Percentiles rank a stretch among this genome's conserved stretches.
These are phyloP conservation scores for Apodemia zela DNA, from an alignment of 2,888 invertebrate species.

Conservation along the genomic window DNA sequence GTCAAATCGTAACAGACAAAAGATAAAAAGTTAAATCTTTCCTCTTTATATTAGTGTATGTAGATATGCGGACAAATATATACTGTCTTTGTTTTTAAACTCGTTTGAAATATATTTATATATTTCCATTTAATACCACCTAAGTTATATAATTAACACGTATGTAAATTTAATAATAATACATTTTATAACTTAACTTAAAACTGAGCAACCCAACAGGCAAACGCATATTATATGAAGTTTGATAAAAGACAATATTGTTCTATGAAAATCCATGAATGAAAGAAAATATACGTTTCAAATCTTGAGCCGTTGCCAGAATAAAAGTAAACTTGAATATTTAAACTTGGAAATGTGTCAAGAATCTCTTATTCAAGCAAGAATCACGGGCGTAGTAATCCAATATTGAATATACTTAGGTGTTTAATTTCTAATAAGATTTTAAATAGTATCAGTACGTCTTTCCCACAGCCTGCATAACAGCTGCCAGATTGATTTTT, in stretches of 20 bases:
- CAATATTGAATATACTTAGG: neutral
- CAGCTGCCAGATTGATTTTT: neutral
- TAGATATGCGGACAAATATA: too few species aligned
- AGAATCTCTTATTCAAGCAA: constrained; percentile 23
- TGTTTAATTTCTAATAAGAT: neutral
- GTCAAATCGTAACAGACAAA: too few species aligned
- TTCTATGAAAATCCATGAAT: constrained; percentile 17
- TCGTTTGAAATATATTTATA: too few species aligned
- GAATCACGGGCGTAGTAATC: neutral
- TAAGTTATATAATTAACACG: too few species aligned
- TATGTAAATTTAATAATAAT: too few species aligned
- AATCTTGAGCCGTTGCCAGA: constrained; percentile 14
- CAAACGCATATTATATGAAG: neutral
- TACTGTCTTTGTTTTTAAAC: too few species aligned
- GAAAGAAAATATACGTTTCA: constrained; percentile 19
- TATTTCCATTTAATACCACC: too few species aligned
- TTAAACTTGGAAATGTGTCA: constrained; percentile 30
- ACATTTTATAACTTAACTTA: too few species aligned
- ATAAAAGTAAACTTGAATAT: constrained; percentile 17
- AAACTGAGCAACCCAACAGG: neutral
- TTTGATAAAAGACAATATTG: neutral
- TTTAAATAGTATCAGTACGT: neutral
- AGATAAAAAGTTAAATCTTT: too few species aligned
- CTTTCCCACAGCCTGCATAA: neutral
- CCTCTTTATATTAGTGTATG: too few species aligned